Percentiles rank a stretch among this genome's conserved stretches.
These are phyloP conservation scores for Bicyclus anynana DNA, from an alignment of 1,140 invertebrate genomes.

Conservation along the genomic window DNA sequence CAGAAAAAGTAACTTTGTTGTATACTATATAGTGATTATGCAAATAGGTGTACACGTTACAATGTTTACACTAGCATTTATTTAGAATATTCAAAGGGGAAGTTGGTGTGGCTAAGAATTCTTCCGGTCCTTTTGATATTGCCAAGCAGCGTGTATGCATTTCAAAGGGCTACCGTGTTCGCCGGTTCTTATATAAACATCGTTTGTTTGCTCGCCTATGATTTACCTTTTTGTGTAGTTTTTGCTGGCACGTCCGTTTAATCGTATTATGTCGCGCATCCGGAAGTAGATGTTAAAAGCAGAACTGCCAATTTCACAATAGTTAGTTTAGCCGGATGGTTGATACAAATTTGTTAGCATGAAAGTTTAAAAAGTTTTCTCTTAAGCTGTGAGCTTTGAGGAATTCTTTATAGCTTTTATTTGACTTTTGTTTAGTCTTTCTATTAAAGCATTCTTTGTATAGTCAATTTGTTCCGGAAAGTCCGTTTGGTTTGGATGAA, in stretches of 20 bases:
- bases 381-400: background rate
- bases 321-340: slow-evolving; percentile 18
- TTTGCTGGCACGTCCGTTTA: slow-evolving; percentile 39
- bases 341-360: slow-evolving; percentile 10
- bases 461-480: too few relatives aligned
- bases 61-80: slow-evolving; percentile 4
- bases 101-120: slow-evolving; percentile 30
- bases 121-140: slow-evolving; percentile 63
- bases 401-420: background rate
- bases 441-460: too few relatives aligned
- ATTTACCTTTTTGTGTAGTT: slow-evolving; percentile 49
- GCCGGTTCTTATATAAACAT: slow-evolving; percentile 53
- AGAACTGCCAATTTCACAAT: slow-evolving; percentile 12
- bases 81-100: slow-evolving; percentile 4
- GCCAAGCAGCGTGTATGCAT: slow-evolving; percentile 39
- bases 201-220: slow-evolving; percentile 44
- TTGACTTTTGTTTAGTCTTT: too few relatives aligned
- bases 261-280: slow-evolving; percentile 45
- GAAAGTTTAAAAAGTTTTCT: background rate
- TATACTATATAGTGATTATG: too few relatives aligned
- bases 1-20: too few relatives aligned
- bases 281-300: slow-evolving; percentile 35
- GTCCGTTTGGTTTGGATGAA: too few relatives aligned
- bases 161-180: slow-evolving; percentile 56
- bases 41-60: background rate